Evolutionary conservation across 2,113 vertebrate species (phyloP).

Genomic region (Nettapus auritus): DNA sequence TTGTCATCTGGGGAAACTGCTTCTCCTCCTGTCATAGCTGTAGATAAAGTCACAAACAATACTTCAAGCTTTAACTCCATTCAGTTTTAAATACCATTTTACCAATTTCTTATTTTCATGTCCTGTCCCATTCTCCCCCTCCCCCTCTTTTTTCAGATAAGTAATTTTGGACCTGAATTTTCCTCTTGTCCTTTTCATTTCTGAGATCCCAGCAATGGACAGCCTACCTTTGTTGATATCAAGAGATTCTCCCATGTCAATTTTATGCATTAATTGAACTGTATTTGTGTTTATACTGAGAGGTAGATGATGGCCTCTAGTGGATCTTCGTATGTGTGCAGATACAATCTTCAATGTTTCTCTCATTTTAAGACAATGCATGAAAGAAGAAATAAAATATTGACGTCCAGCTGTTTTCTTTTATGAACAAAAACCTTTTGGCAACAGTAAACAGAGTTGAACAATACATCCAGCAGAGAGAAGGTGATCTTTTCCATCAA

Average conservation of each 20-base stretch:
- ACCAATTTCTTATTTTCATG: not conserved
- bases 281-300: not conserved
- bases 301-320: slow-evolving; percentile 61
- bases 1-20: not conserved
- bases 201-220: not conserved
- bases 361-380: not conserved
- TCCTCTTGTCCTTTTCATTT: not conserved
- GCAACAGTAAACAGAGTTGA: not conserved
- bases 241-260: not conserved
- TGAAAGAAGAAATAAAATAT: not conserved
- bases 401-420: not conserved
- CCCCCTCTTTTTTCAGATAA: not conserved
- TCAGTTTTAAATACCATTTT: not conserved
- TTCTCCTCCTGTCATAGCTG: not conserved
- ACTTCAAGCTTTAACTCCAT: not conserved
- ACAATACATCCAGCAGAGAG: not conserved
- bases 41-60: not conserved
- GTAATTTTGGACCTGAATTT: not conserved
- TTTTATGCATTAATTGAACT: not conserved
- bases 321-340: slow-evolving; percentile 21
- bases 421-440: slow-evolving; percentile 27
- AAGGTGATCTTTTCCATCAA: not conserved
- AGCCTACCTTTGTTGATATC: not conserved
- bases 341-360: not conserved
- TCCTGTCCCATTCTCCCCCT: too few species aligned